Base-by-base conservation (phyloP, 1,140 invertebrate genomes). In the Drosophila fuyamai region DNA sequence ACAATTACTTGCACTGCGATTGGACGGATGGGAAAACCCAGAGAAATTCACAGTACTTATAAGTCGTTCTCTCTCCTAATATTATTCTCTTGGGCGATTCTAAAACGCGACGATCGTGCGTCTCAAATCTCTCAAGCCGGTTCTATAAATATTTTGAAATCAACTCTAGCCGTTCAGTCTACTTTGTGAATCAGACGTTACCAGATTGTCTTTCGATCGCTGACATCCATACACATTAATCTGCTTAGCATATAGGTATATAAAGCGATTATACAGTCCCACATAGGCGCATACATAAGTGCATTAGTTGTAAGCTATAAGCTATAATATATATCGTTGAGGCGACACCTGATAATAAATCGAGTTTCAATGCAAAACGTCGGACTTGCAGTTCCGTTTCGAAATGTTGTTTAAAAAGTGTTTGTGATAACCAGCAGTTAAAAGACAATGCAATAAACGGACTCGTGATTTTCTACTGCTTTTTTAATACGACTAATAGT, bases 111-210 rank as follows among this genome's bases (percentile, higher is more conserved):
- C 40, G 7, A n/a, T 48, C 5, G 14, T 2, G 9, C 5, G 10
- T 46, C 23, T 53, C 4, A 29, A 58, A 44, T 55, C 32, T 72
- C 41, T 18, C 58, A 65, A 78, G 71, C 78, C 72, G 72, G 78
- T 81, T 81, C 71, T 81, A 80, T 81, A 81, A 81, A 76, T 57
- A 23, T 10, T 56, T 44, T 40, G 32, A 47, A 12, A 54, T 43
- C 13, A 14, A 32, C 51, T 66, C 50, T 36, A 71, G 27, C 32
- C 9, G 43, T 35, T 81, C 65, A 81, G 78, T 81, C 50, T 55
- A 60, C 44, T 56, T 61, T 48, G 50, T 27, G 38, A 41, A 27
- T 41, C 7, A 8, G 8, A 32, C 48, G 55, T 35, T 35, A 16
- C 9, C 23, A 76, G 50, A 38, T 66, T 57, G 16, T 9, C 16